Evolutionary conservation across 2,888 invertebrate genomes (phyloP).

Genomic region (Heliconius ethilla): DNA sequence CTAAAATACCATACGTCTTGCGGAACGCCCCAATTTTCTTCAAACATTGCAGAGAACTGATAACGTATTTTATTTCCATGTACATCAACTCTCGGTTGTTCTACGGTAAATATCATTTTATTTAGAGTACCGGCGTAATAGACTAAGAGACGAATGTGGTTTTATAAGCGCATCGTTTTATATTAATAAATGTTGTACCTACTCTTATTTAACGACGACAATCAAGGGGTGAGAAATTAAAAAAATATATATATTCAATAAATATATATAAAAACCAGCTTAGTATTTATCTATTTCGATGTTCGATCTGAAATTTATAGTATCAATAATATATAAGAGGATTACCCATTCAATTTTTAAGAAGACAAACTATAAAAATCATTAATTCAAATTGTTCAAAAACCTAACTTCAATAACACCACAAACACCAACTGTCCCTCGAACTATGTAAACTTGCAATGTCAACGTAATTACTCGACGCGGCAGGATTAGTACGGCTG

Average conservation of each 20-base stretch:
- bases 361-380: too few relatives aligned
- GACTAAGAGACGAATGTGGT: background rate
- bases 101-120: conserved; percentile 15
- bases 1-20: background rate
- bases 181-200: too few relatives aligned
- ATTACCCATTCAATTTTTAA: too few relatives aligned
- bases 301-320: too few relatives aligned
- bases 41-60: conserved; percentile 29
- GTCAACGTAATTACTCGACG: conserved; percentile 42
- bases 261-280: too few relatives aligned
- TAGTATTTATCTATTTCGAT: too few relatives aligned
- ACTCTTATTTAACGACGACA: too few relatives aligned
- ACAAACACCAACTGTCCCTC: conserved; percentile 38
- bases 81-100: background rate
- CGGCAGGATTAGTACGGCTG: conserved; percentile 36
- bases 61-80: conserved; percentile 23
- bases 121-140: background rate
- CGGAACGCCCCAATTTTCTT: conserved; percentile 23
- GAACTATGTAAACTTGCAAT: conserved; percentile 32
- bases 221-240: too few relatives aligned
- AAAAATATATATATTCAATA: too few relatives aligned
- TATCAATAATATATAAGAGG: too few relatives aligned
- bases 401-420: background rate
- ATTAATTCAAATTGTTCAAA: background rate
- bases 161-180: background rate